Conservation (phyloP, 2,113 vertebrate species). For the Oceanites oceanicus region DNA sequence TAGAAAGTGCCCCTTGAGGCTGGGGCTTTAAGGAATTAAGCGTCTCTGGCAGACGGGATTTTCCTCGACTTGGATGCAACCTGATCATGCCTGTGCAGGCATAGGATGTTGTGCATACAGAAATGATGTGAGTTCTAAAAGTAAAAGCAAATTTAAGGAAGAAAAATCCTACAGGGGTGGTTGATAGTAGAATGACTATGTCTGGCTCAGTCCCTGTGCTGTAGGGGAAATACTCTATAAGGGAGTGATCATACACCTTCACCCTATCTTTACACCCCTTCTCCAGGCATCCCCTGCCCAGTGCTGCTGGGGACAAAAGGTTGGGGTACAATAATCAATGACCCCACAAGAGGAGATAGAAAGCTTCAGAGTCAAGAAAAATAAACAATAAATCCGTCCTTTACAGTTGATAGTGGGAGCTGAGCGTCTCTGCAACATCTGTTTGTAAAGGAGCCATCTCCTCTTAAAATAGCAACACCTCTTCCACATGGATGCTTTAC, state of each 20-base stretch:
- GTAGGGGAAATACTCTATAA: neutral
- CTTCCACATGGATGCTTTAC: neutral
- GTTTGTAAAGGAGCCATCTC: conserved; percentile 35
- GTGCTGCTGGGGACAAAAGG: neutral
- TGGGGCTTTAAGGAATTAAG: neutral
- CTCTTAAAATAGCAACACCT: conserved; percentile 32
- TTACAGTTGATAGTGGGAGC: neutral
- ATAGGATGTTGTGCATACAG: neutral
- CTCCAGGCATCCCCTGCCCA: neutral
- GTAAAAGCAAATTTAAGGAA: neutral
- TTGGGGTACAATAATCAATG: neutral
- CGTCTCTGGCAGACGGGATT: neutral
- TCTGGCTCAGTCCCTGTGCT: neutral
- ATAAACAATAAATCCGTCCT: neutral
- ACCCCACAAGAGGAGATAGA: neutral
- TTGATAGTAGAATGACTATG: neutral
- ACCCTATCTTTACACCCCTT: neutral
- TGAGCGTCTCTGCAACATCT: conserved; percentile 41
- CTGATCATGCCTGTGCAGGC: neutral
- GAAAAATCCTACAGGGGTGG: neutral
- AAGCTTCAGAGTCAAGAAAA: neutral
- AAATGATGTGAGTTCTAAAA: neutral
- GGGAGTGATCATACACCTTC: neutral
- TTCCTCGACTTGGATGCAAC: neutral
- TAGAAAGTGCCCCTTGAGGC: neutral